phyloP scores from a whole-genome alignment of 2,888 invertebrate species.

The Cepaea hortensis region DNA sequence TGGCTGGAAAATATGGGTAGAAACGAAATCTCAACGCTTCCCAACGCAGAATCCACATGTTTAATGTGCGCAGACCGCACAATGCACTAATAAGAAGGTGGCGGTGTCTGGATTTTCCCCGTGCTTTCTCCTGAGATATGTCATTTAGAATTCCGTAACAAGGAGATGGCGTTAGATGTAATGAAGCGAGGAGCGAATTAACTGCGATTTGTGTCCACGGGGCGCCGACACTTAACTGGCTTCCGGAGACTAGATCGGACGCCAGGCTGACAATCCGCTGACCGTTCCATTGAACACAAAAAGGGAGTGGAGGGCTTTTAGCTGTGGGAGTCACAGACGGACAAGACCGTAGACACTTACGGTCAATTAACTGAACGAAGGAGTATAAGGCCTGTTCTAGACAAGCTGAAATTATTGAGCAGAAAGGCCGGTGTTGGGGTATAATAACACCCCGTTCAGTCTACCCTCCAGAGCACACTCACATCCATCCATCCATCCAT shows the following conservation, averaged over 20 bases:
- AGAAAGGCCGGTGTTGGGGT: too few species aligned
- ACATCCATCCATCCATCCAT: too few species aligned
- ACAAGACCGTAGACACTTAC: background rate
- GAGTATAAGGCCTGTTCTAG: background rate
- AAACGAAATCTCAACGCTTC: too few species aligned
- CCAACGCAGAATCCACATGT: too few species aligned
- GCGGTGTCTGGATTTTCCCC: too few species aligned
- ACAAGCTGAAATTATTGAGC: background rate
- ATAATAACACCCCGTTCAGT: too few species aligned
- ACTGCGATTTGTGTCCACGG: slow-evolving; percentile 11
- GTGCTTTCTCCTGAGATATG: too few species aligned
- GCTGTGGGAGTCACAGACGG: slow-evolving; percentile 2
- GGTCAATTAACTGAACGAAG: slow-evolving; percentile 1
- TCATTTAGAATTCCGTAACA: too few species aligned
- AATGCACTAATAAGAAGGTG: too few species aligned
- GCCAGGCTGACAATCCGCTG: background rate
- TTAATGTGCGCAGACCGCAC: too few species aligned
- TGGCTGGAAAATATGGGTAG: too few species aligned
- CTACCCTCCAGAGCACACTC: too few species aligned
- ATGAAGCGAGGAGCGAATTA: slow-evolving; percentile 23
- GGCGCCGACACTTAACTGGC: slow-evolving; percentile 1
- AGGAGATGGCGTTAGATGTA: background rate
- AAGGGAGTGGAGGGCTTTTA: background rate
- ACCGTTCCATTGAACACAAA: slow-evolving; percentile 17
- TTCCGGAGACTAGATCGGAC: background rate